A percentile compares a stretch with the other conserved stretches of the same genome.
phyloP scores from a whole-genome alignment of 2,113 vertebrate genomes.

The Nestor notabilis region DNA sequence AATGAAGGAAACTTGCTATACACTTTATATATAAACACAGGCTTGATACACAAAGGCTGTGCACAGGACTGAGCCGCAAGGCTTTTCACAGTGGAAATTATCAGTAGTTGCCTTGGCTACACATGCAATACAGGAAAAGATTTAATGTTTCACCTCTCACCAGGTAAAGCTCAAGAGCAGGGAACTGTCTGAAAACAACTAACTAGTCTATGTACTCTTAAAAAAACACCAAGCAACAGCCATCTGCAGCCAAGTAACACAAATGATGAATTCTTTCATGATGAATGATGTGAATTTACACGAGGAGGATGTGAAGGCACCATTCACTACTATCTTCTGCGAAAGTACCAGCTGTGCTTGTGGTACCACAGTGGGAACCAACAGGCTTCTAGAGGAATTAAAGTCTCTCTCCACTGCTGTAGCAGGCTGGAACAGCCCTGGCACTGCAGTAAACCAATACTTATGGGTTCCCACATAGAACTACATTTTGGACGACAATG shows the following conservation, averaged over 20 bases:
- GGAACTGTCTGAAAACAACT: neutral
- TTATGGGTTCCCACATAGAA: neutral
- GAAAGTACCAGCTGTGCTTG: neutral
- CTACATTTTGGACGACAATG: neutral
- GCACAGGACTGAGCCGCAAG: neutral
- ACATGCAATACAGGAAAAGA: neutral
- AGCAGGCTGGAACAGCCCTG: neutral
- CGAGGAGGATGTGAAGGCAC: fast-evolving
- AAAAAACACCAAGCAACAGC: neutral
- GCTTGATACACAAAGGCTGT: neutral
- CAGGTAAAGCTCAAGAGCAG: neutral
- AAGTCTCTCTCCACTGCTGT: neutral
- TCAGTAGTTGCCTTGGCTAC: neutral
- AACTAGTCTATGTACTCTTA: neutral
- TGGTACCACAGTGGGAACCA: neutral
- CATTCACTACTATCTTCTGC: neutral
- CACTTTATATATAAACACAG: neutral
- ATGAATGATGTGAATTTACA: fast-evolving
- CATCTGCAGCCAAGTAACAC: neutral
- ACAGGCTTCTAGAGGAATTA: neutral
- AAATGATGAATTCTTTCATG: fast-evolving
- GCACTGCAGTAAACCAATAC: neutral
- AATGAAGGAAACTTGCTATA: neutral
- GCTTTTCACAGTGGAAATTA: neutral
- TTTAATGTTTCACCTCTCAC: neutral